Evolutionary conservation across 2,888 invertebrate species (phyloP).

Genomic region (Caenorhabditis zanzibari): DNA sequence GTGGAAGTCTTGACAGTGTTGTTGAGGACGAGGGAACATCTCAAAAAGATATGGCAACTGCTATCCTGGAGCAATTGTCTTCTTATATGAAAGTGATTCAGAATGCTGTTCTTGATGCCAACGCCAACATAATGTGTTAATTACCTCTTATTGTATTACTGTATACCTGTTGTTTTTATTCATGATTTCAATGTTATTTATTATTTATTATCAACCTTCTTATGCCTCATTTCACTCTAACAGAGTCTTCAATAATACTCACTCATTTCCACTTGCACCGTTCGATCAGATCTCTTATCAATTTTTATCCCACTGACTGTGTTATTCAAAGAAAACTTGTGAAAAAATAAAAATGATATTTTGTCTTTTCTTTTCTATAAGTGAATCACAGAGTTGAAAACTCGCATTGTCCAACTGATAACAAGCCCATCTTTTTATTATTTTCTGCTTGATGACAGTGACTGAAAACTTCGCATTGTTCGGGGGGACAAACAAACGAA

Average conservation of each 20-base stretch:
- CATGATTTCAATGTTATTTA: constrained; percentile 24
- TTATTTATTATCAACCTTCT: not conserved
- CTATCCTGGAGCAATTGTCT: not conserved
- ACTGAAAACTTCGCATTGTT: not conserved
- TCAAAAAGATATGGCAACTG: not conserved
- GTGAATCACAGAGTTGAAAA: constrained; percentile 33
- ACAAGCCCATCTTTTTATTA: constrained; percentile 14
- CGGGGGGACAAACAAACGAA: not conserved
- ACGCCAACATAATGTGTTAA: too few species aligned
- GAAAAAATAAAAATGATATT: constrained; percentile 1
- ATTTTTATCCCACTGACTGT: not conserved
- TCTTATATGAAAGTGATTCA: not conserved
- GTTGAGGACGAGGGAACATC: constrained; percentile 14
- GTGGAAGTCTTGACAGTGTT: constrained; percentile 45
- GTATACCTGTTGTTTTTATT: not conserved
- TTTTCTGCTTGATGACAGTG: constrained; percentile 4
- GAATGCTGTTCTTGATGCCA: too few species aligned
- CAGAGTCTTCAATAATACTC: too few species aligned
- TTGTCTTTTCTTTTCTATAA: constrained; percentile 1
- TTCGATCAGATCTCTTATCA: not conserved
- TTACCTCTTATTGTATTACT: not conserved
- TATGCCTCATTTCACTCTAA: too few species aligned
- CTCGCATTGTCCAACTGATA: constrained; percentile 34
- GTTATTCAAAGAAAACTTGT: constrained; percentile 9
- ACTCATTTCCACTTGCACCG: not conserved